Evolutionary conservation across 2,113 vertebrate species (phyloP), one percentile per base, ranked within the genome.

Genomic region (Phaethon lepturus): DNA sequence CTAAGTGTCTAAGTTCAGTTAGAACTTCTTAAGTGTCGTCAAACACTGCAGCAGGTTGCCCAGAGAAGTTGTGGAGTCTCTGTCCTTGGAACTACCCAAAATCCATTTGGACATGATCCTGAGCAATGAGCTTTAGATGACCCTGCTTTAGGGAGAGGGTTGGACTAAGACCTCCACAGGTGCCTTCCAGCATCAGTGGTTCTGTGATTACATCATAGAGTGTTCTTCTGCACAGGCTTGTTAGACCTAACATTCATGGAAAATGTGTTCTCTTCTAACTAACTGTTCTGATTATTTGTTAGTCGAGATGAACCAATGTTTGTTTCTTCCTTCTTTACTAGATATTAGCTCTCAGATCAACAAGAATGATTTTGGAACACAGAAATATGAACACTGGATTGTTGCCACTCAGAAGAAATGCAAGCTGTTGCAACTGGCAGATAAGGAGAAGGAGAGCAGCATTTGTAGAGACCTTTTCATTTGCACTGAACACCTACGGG

Each of bases 361-460:
- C 45, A 98, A 59, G 42, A 87, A 50, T 38, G 72, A 90, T 60
- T 98, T 96, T 58, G 99, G 98, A 81, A 98, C 98, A 52, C 98
- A 99, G 93, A 98, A 93, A 50, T 99, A 98, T 8, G 98, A 99
- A 75, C 98, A 98, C 0, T 98, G 98, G 98, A 98, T 99, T 9
- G 68, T 98, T 44, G 64, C 33, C 3, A 95, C 98, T 52, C 98
- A 99, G 92, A 98, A 98, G 88, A 97, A 83, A 5, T 98, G 97
- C 68, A 82, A n/a, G 11, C 84, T 98, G 18, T 94, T 99, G 50
- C 86, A 93, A 47, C 73, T 98, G 90, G 40, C 56, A 3, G 93
- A 98, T 56, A 96, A 97, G 55, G 94, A 98, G 10, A 87, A 98
- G 75, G 98, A 99, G 76, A 98, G 98, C 64, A 94, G 66, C 33